Evolutionary conservation across 2,113 vertebrate genomes (phyloP), one percentile per base, ranked within the genome.

Genomic region (Merops nubicus): DNA sequence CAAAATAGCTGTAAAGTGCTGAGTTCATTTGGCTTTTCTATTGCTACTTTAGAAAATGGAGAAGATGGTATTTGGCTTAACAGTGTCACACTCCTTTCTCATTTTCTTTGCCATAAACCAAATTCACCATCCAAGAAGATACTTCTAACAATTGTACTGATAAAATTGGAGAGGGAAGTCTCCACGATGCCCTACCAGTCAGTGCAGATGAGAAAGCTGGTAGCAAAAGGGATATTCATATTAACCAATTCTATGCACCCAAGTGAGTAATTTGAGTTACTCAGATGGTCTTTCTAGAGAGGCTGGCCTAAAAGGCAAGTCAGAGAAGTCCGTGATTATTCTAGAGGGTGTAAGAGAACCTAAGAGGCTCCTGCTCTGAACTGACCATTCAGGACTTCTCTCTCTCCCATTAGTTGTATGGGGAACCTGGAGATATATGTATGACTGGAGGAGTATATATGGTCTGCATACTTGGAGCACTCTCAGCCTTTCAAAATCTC

Each of bases 391-490:
- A 12, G 60, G n/a, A 60, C 45, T 60, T 83, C 33, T 50, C 77
- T 83, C 33, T 50, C 70, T 83, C 33, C 64, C 14, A 22, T 50
- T 11, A 59, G 9, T 57, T 63, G 19, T 28, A 15, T 51, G 42
- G 33, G 54, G 23, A 76, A n/a, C 50, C 43, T 77, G 38, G 23
- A 70, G 45, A 26, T 0, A 1, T 47, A 33, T 12, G 31, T 7
- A 12, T 34, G 33, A 65, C 38, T 15, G 23, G 12, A 78, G 31
- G 51, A 45, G 4, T 14, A 21, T 31, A 25, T 9, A 28, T 9
- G 31, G 12, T 62, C 16, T 36, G 40, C 53, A 5, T 23, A 12
- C 25, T 43, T 0, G 0, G 15, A 2, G 12, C 29, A 51, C 6
- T 20, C 36, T 79, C 50, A 26, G 67, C 34, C 28, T 81, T 88